Base-by-base conservation (phyloP, 2,797 vertebrate genomes). In the Pteronotus mesoamericanus region DNA sequence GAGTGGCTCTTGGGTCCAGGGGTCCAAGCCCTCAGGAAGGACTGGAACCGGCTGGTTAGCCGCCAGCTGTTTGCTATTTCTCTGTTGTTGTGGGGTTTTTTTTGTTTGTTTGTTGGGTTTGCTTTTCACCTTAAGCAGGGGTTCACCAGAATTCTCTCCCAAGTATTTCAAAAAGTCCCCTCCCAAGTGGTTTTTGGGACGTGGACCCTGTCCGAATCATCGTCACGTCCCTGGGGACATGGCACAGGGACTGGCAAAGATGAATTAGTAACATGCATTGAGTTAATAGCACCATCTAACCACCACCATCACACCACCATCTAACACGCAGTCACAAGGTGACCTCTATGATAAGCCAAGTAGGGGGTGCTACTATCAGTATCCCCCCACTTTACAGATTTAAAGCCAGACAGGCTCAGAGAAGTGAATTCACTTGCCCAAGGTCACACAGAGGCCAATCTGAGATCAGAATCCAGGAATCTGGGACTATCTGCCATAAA, bases 11-110 rank as follows among this genome's bases (percentile, higher is more conserved):
- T 42, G 37, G 53, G 22, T n/a, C n/a, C 6, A 6, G 77, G 72
- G 55, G 37, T 77, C 66, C 22, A 19, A 79, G 72, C 26, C 92
- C 89, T 85, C 1, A 22, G 68, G 80, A 95, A 93, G 46, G 86
- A 82, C 97, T 95, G 85, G 78, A 93, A 86, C 77, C 48, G 0
- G 77, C 83, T 77, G 0, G 72, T 91, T 64, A 86, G 69, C 75
- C 91, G 79, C 61, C 2, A 9, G 78, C 96, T 82, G 39, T 90
- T 77, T 64, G 90, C 92, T 90, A 10, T 86, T 94, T 90, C 88
- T 82, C 89, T n/a, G 1, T 74, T 74, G n/a, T 92, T 79, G 89
- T 15, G 22, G 34, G 75, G 34, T 4, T 89, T 57, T 1, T n/a
- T n/a, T n/a, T n/a, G n/a, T n/a, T n/a, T n/a, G n/a, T n/a, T 14